Conservation (phyloP, 1,140 invertebrate genomes). For the Drosophila ficusphila region DNA sequence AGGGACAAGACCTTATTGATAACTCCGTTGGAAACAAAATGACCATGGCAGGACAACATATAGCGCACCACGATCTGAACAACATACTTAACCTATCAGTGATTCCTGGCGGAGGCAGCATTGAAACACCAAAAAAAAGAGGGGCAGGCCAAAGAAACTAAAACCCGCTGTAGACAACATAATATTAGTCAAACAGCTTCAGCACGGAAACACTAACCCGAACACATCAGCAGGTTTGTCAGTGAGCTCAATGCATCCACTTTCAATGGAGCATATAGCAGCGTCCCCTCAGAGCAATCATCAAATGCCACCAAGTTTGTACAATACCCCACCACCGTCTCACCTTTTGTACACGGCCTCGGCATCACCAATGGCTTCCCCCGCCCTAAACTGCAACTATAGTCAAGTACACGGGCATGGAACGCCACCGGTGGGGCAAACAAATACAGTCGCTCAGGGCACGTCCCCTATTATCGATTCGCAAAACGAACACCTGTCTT, state of each 20-base stretch:
- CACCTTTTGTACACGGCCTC: conserved; percentile 64
- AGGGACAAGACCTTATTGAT: conserved; percentile 86
- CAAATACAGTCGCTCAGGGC: conserved; percentile 9
- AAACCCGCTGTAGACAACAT: conserved; percentile 85
- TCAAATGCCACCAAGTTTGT: conserved; percentile 61
- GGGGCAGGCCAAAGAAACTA: conserved; percentile 93
- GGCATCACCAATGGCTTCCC: conserved; percentile 75
- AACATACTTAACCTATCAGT: conserved; percentile 78
- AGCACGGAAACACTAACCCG: conserved; percentile 19
- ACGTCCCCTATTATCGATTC: conserved; percentile 29
- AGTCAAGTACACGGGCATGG: conserved; percentile 40
- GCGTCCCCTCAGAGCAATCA: conserved; percentile 64
- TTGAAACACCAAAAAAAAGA: conserved; percentile 86
- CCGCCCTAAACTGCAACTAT: conserved; percentile 69
- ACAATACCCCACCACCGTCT: conserved; percentile 66
- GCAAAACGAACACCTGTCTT: conserved; percentile 18
- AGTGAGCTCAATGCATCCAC: conserved; percentile 19
- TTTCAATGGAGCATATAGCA: conserved; percentile 53
- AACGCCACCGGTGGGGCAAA: conserved; percentile 46
- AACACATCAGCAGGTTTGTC: conserved; percentile 11
- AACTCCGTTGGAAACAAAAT: conserved; percentile 36
- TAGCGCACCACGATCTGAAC: conserved; percentile 59
- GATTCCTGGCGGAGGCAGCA: conserved; percentile 17
- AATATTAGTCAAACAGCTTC: conserved; percentile 17
- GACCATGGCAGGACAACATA: conserved; percentile 24